Base-by-base conservation (phyloP, 2,888 invertebrate species). In the Buathra laborator region DNA sequence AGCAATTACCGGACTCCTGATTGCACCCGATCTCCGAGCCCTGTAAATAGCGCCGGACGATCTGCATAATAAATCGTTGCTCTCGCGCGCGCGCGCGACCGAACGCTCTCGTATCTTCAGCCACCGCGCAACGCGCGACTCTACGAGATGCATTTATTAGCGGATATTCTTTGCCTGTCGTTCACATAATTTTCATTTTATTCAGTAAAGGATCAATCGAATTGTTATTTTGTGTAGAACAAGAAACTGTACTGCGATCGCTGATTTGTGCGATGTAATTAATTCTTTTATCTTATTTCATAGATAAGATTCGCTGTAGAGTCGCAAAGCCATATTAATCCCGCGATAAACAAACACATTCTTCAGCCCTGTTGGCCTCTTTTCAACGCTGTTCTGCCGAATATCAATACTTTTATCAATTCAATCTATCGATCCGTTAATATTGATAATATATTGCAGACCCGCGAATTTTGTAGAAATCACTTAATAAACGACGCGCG, bases 51-150 rank as follows among this genome's bases (percentile, higher is more conserved):
- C 86, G 70, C 59, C 79, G 80, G 67, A 84, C 85, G 83, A 88
- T 89, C 87, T 89, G 87, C 89, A 88, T 88, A 86, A 88, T 89
- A 88, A 89, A 88, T 88, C 88, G 87, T 81, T 62, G 75, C 44
- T 66, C 78, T 78, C 68, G 24, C 68, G 77, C 77, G 66, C 77
- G 66, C n/a, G 37, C 77, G 9, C 53, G 53, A 16, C 16, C 16
- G 9, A 16, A 9, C 53, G 53, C 53, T 19, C 56, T 62, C 70
- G 62, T 46, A 48, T 43, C 48, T 10, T 59, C 68, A 46, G 80
- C 81, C 77, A 81, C 81, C 77, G 81, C 75, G 70, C 64, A 74
- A 59, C 78, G 64, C 70, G 74, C 70, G 75, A 56, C 76, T 83
- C 59, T 29, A 2, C 59, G 59, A 83, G 53, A 82, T 56, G 66